Evolutionary conservation across 2,113 vertebrate species (phyloP).

Genomic region (Trochalopteron elliotii): DNA sequence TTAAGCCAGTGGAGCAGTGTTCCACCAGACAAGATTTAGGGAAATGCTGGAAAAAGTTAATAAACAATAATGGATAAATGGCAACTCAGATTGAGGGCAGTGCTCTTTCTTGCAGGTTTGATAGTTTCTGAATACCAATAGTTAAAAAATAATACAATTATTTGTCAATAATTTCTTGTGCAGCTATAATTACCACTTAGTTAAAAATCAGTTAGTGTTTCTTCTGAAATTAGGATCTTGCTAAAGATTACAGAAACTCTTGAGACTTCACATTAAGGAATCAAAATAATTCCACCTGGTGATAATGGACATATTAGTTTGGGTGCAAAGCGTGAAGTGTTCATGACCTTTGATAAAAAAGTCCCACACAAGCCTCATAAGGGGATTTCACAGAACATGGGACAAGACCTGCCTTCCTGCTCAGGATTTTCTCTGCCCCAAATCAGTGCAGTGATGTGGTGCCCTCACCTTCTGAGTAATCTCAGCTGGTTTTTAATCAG

Average conservation of each 20-base stretch:
- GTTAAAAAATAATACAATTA: not conserved
- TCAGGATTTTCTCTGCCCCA: not conserved
- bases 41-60: not conserved
- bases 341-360: not conserved
- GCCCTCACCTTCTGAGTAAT: not conserved
- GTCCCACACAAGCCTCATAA: not conserved
- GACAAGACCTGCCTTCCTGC: not conserved
- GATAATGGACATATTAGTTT: not conserved
- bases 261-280: not conserved
- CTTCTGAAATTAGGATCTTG: not conserved
- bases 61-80: not conserved
- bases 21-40: not conserved
- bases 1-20: not conserved
- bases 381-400: not conserved
- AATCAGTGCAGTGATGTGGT: not conserved
- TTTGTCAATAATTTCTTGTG: not conserved
- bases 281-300: not conserved
- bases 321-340: not conserved
- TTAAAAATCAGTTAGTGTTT: not conserved
- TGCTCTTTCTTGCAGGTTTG: not conserved
- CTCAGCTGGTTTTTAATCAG: not conserved
- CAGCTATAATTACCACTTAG: not conserved
- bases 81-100: not conserved
- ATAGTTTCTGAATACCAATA: not conserved
- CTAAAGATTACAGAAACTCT: not conserved